Percentiles rank a stretch among this genome's conserved stretches.
These are phyloP conservation scores for Apostichopus leukothele DNA, from an alignment of 53 echinoderm and acorn worm species.

Conservation along the genomic window DNA sequence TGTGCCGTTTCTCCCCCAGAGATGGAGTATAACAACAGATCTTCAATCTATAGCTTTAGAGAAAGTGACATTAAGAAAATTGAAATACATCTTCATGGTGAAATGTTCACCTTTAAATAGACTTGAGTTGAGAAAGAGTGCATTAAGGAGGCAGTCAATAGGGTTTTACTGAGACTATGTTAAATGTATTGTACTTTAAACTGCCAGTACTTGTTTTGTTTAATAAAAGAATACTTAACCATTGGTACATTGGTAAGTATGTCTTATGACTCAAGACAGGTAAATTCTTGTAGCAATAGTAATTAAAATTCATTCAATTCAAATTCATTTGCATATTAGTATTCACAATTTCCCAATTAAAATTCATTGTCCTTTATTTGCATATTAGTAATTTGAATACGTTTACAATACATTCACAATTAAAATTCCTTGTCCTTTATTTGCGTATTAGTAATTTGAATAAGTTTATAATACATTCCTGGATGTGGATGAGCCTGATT, in stretches of 20 bases:
- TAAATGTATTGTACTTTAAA: neutral
- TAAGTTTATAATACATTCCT: neutral
- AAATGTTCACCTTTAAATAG: slow-evolving; percentile 16
- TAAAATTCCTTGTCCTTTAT: neutral
- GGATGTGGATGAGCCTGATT: neutral
- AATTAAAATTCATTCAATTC: no score
- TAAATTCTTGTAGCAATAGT: neutral
- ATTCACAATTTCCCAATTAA: neutral
- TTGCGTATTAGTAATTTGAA: neutral
- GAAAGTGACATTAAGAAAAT: slow-evolving; percentile 20
- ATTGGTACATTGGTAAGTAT: neutral
- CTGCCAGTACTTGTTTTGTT: neutral
- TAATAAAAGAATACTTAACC: neutral
- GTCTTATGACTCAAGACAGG: neutral
- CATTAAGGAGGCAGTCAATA: neutral
- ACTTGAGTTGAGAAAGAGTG: neutral
- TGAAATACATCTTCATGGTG: neutral
- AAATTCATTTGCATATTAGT: neutral
- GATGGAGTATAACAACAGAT: slow-evolving; percentile 8
- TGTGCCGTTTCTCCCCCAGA: no score
- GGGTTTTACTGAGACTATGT: neutral
- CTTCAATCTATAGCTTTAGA: neutral
- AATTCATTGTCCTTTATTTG: neutral
- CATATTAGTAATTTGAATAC: neutral
- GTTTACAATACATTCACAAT: neutral